A percentile compares a stretch with the other conserved stretches of the same genome.
Evolutionary conservation across 2,113 vertebrate genomes (phyloP).

Genomic region (Lanius ludovicianus): DNA sequence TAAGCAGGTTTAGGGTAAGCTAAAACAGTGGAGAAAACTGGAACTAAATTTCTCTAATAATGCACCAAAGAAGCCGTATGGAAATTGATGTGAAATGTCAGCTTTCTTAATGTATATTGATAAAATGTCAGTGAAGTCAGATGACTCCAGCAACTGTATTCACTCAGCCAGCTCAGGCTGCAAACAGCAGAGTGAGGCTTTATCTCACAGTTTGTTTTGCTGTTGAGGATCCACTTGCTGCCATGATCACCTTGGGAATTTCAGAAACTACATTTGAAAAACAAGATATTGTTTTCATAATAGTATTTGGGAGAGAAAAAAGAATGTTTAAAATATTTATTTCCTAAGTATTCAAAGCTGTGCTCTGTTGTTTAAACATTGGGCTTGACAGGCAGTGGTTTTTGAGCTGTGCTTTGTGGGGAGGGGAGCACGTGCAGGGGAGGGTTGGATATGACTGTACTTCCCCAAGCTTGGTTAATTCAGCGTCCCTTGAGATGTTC

Average conservation of each 20-base stretch:
- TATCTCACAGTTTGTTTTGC: background rate
- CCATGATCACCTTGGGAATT: background rate
- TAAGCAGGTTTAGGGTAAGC: background rate
- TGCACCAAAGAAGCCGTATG: background rate
- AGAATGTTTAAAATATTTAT: background rate
- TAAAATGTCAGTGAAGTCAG: conserved; percentile 48
- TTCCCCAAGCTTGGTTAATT: background rate
- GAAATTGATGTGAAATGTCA: conserved; percentile 11
- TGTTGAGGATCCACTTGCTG: background rate
- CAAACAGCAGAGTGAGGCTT: background rate
- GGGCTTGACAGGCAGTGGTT: background rate
- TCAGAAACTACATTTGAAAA: background rate
- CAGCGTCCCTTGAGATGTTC: background rate
- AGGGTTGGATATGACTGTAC: background rate
- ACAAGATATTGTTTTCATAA: background rate
- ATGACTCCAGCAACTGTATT: conserved; percentile 36
- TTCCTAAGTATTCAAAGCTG: background rate
- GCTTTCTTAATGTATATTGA: conserved; percentile 40
- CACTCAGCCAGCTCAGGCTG: conserved; percentile 1
- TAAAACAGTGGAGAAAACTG: background rate
- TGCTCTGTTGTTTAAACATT: background rate
- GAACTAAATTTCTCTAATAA: conserved; percentile 11
- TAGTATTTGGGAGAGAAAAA: background rate
- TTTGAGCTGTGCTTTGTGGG: background rate
- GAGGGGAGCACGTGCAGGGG: background rate